A percentile compares a stretch with the other conserved stretches of the same genome.
Evolutionary conservation across 2,888 invertebrate genomes (phyloP).

Genomic region (Campoletis raptor): DNA sequence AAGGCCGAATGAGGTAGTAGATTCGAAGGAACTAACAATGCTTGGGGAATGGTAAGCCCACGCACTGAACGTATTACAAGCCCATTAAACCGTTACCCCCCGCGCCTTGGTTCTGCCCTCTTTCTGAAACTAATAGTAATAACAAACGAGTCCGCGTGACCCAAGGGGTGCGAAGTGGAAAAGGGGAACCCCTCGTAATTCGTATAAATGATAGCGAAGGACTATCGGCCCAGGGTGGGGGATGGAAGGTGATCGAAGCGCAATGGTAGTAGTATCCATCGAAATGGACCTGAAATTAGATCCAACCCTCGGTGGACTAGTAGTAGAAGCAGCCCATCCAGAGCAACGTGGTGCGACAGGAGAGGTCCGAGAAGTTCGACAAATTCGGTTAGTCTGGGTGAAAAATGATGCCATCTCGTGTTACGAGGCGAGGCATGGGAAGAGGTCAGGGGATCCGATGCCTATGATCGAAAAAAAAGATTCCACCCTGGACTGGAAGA

Average conservation of each 20-base stretch:
- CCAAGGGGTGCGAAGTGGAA: slow-evolving; percentile 72
- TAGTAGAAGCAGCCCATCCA: slow-evolving; percentile 38
- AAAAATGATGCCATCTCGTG: slow-evolving; percentile 80
- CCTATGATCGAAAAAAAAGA: slow-evolving; percentile 39
- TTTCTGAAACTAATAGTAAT: slow-evolving; percentile 73
- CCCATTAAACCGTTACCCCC: slow-evolving; percentile 68
- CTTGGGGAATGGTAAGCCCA: slow-evolving; percentile 49
- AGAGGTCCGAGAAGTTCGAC: slow-evolving; percentile 81
- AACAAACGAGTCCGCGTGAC: slow-evolving; percentile 74
- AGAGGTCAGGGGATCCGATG: slow-evolving; percentile 46
- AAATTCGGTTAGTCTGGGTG: slow-evolving; percentile 84
- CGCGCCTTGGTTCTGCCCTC: slow-evolving; percentile 8
- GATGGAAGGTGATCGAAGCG: slow-evolving; percentile 53
- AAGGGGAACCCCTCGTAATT: slow-evolving; percentile 80
- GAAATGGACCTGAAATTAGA: slow-evolving; percentile 84
- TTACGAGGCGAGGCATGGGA: slow-evolving; percentile 60
- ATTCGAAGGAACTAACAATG: slow-evolving; percentile 39
- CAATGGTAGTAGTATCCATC: slow-evolving; percentile 75
- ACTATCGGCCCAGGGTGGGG: slow-evolving; percentile 75
- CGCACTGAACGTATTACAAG: slow-evolving; percentile 69
- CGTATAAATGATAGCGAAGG: slow-evolving; percentile 84
- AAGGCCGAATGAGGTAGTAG: slow-evolving; percentile 17
- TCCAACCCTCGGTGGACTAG: slow-evolving; percentile 78
- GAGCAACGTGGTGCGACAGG: slow-evolving; percentile 69
- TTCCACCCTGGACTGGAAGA: slow-evolving; percentile 1